These are phyloP conservation scores for Zeus faber DNA, from an alignment of 2,113 vertebrate genomes.

Conservation along the genomic window DNA sequence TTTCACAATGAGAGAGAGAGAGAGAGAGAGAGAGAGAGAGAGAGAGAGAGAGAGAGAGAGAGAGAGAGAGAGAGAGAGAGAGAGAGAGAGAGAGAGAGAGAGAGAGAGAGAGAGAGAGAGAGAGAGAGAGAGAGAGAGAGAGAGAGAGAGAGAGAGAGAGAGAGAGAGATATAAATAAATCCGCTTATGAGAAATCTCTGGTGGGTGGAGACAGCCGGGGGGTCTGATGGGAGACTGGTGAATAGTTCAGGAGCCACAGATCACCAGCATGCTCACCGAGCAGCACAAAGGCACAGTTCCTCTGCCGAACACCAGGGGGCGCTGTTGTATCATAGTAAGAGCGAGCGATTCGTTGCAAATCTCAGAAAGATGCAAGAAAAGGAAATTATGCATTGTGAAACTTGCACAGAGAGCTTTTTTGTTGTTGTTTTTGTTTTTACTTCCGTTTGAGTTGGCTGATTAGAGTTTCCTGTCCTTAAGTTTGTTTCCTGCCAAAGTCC, in stretches of 20 bases:
- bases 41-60: no score
- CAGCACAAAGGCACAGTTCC: background rate
- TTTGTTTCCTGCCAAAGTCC: constrained; percentile 33
- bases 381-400: constrained; percentile 23
- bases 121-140: no score
- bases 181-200: constrained; percentile 56
- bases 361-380: constrained; percentile 9
- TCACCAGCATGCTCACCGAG: constrained; percentile 21
- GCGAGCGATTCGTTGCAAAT: background rate
- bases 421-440: background rate
- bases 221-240: constrained; percentile 43
- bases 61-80: no score
- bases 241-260: constrained; percentile 15
- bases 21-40: no score
- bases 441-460: constrained; percentile 28
- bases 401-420: constrained; percentile 30
- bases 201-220: constrained; percentile 46
- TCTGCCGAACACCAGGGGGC: constrained; percentile 47
- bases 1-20: no score
- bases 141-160: no score
- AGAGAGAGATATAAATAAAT: constrained; percentile 70
- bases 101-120: no score
- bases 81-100: no score
- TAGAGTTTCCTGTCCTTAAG: constrained; percentile 30
- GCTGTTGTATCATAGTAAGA: constrained; percentile 57